These are phyloP conservation scores for Delphinus delphis DNA, from an alignment of 2,113 vertebrate genomes.

Conservation along the genomic window DNA sequence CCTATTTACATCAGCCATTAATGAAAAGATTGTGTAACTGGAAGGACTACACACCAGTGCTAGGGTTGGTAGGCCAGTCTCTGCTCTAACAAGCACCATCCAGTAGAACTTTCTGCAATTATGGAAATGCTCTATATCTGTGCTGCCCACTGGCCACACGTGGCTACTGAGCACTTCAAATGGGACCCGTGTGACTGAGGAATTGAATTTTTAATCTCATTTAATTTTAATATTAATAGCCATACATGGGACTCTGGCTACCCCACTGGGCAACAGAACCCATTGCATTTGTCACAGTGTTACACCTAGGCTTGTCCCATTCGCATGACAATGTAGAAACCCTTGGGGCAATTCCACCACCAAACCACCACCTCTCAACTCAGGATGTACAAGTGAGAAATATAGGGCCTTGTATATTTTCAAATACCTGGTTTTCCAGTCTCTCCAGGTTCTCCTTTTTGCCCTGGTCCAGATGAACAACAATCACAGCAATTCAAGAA, in stretches of 20 bases:
- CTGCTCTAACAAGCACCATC: background rate
- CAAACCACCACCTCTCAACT: background rate
- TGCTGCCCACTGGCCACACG: background rate
- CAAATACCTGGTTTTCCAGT: constrained; percentile 89
- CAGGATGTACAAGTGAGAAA: background rate
- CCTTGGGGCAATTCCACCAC: background rate
- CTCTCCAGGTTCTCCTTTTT: constrained; percentile 88
- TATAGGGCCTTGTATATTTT: background rate
- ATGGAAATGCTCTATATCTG: background rate
- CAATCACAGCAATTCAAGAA: constrained; percentile 97
- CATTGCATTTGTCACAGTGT: background rate
- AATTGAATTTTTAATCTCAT: background rate
- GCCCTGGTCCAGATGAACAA: constrained; percentile 87
- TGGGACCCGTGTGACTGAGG: background rate
- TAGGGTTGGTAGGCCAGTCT: background rate
- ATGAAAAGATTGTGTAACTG: background rate
- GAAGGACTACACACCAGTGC: background rate
- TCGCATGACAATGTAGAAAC: background rate
- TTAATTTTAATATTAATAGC: background rate
- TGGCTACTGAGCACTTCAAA: background rate
- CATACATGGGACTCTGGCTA: background rate
- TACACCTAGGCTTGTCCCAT: background rate
- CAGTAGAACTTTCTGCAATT: background rate
- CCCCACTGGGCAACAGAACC: background rate
- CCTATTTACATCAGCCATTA: background rate